Evolutionary conservation across 2,797 vertebrate genomes (phyloP), one percentile per base, ranked within the genome.

Genomic region (Aeoliscus strigatus): DNA sequence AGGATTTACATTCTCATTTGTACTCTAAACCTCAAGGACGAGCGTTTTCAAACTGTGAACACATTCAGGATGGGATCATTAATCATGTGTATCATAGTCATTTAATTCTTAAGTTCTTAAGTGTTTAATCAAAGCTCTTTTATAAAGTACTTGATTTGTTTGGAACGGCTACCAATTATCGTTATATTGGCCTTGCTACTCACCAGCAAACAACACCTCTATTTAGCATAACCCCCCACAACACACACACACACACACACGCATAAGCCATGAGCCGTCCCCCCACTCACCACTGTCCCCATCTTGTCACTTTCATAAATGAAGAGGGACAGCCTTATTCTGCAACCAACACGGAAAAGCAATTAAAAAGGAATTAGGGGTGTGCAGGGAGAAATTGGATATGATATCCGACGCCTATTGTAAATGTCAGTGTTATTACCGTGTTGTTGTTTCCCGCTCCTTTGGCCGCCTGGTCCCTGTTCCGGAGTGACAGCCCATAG

Each of bases 361-460:
- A 86, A 86, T 86, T 86, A 86, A 84, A 86, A 85, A 75, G 79
- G 84, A 86, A 85, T 86, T 84, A 86, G 79, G 80, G 57, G 75
- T 72, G 73, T 76, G 70, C 72, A 70, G 75, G 80, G 73, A 82
- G 82, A 75, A 84, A 85, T 82, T 81, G 74, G 84, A 85, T 85
- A 83, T 86, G 82, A 83, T 83, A 82, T 51, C 68, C 64, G 52
- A 78, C 71, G 60, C 69, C 80, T 79, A 77, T 85, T 81, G 77
- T 82, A 86, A 86, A 86, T 86, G 84, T 86, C 84, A 86, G 30
- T 54, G 70, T 82, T 85, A 85, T 86, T 84, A 86, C 75, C 51
- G 72, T 81, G 81, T 80, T 86, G 82, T 84, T 84, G 80, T 84
- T 80, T 79, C 71, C 72, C 75, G 53, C 68, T 82, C 75, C 70